Base-by-base conservation (phyloP, 2,888 invertebrate species). In the Aleiodes leptofemur region DNA sequence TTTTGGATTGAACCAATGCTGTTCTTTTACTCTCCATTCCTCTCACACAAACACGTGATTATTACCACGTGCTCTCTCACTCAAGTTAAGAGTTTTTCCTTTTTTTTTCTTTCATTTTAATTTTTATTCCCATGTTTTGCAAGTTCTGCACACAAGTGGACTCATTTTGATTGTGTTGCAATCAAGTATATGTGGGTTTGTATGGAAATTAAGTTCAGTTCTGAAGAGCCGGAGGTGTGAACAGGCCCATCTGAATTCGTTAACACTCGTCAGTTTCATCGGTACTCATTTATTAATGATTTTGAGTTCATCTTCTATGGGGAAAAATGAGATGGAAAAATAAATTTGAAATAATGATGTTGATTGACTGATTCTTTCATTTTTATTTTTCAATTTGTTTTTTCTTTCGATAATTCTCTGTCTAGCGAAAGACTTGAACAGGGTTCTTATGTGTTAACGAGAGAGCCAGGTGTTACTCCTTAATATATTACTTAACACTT, bases 211-310 rank as follows among this genome's bases (percentile, higher is more conserved):
- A 83, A 84, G 82, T 81, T 82, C 81, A 76, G 78, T 83, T 50
- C 84, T 87, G 86, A 87, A 87, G 87, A 86, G 84, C 78, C 76
- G 72, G 77, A 87, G 84, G 87, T 86, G 87, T 82, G 86, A 88
- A 87, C 85, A 84, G 83, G 83, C 81, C 84, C 83, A 86, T 86
- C 84, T 84, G 84, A 86, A 86, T 88, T 86, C 83, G 83, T 86
- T 85, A 83, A 80, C 78, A 50, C 73, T 61, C 43, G 61, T 51
- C 7, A 8, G n/a, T 6, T 9, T 14, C 8, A 68, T 51, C 68
- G 50, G 48, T 31, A n/a, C 6, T 68, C 68, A 68, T 29, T 68
- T 51, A 29, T 50, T 23, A 64, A 64, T 64, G 6, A 61, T 66
- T 66, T 50, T 14, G 8, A 3, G 23, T 38, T 38, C 38, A 13